These are phyloP conservation scores for Drosophila bunnanda DNA, from an alignment of 2,888 invertebrate species.

Conservation along the genomic window DNA sequence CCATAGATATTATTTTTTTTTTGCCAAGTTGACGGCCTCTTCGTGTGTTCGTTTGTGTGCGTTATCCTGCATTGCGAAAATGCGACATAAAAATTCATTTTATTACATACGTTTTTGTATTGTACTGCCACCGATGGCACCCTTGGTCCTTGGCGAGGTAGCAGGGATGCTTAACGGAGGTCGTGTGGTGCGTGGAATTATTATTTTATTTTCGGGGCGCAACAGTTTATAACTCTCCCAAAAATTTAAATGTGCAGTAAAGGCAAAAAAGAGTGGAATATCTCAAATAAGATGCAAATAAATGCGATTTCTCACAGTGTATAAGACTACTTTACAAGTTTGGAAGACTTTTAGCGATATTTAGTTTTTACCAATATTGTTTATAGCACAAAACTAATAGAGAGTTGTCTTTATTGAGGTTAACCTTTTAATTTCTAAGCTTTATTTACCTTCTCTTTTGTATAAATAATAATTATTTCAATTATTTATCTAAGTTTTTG, in stretches of 20 bases:
- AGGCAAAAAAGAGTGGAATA: background rate
- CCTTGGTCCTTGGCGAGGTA: constrained; percentile 16
- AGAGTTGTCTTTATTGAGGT: background rate
- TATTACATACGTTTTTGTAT: constrained; percentile 69
- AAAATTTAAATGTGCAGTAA: constrained; percentile 7
- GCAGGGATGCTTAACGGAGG: background rate
- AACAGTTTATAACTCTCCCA: constrained; percentile 17
- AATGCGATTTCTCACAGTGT: background rate
- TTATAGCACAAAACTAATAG: background rate
- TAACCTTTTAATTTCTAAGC: background rate
- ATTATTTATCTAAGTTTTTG: background rate
- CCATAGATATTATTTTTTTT: constrained; percentile 24
- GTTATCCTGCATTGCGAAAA: constrained; percentile 67
- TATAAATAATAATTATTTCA: background rate
- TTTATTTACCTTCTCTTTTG: too few relatives aligned
- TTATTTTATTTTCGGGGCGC: constrained; percentile 16
- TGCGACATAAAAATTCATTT: constrained; percentile 81
- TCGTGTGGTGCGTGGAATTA: constrained; percentile 16
- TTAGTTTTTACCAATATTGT: too few relatives aligned
- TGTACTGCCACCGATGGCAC: constrained; percentile 38
- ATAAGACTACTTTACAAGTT: too few relatives aligned
- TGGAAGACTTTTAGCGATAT: too few relatives aligned
- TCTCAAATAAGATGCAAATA: background rate
- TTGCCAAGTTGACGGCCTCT: constrained; percentile 33
- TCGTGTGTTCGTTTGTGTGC: background rate